phyloP scores from a whole-genome alignment of 2,113 vertebrate genomes.

The Nycticebus coucang region DNA sequence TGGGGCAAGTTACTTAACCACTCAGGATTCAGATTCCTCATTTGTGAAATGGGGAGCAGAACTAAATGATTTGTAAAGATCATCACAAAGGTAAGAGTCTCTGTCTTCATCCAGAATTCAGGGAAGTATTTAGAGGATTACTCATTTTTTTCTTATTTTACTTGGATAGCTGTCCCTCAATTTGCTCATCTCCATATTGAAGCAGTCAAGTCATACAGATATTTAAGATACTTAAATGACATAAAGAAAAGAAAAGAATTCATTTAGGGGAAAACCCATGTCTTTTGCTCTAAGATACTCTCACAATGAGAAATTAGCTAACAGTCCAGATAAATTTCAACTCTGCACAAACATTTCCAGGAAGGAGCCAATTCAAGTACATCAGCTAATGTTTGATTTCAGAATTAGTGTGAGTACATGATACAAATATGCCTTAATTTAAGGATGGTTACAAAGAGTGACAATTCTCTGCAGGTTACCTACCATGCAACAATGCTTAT shows the following conservation, averaged over 20 bases:
- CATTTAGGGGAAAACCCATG: not conserved
- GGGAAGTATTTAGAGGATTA: slow-evolving; percentile 7
- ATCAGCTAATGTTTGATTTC: slow-evolving; percentile 43
- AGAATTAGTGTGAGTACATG: not conserved
- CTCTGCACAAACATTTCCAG: not conserved
- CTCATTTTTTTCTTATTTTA: slow-evolving; percentile 8
- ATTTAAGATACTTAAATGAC: not conserved
- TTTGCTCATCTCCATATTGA: not conserved
- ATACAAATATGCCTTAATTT: slow-evolving; percentile 18
- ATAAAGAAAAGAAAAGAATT: not conserved
- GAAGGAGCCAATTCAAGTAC: slow-evolving; percentile 47
- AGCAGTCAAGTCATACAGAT: not conserved
- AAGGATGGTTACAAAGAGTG: not conserved
- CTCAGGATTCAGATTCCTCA: slow-evolving; percentile 41
- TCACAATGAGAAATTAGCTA: slow-evolving; percentile 9
- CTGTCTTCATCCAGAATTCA: not conserved
- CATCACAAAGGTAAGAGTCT: slow-evolving; percentile 27
- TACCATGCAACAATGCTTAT: not conserved
- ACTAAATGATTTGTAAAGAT: slow-evolving; percentile 62
- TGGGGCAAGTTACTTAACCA: slow-evolving; percentile 69
- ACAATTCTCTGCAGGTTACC: not conserved
- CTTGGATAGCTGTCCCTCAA: not conserved
- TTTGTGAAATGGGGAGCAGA: slow-evolving; percentile 62
- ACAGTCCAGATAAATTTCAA: slow-evolving; percentile 10
- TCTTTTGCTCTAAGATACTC: not conserved